Percentiles rank a stretch among this genome's conserved stretches.
Evolutionary conservation across 2,113 vertebrate genomes (phyloP).

Genomic region (Thunnus thynnus): DNA sequence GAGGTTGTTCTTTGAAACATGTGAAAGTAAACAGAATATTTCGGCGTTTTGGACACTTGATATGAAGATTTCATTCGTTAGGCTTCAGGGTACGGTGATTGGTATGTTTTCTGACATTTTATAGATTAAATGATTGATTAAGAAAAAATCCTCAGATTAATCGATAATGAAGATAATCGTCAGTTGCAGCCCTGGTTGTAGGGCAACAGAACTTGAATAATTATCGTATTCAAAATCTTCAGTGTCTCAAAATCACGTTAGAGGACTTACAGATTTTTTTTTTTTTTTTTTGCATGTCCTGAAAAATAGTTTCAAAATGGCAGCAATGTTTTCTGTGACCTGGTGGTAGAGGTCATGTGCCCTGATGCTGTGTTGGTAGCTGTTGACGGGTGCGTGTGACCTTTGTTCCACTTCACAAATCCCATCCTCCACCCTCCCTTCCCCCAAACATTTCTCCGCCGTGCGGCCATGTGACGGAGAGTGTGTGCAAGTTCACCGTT

Average conservation of each 20-base stretch:
- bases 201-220: too few relatives aligned
- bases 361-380: constrained; percentile 18
- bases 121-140: too few relatives aligned
- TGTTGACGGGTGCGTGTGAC: constrained; percentile 51
- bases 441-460: constrained; percentile 36
- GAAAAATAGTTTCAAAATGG: background rate
- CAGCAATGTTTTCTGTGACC: constrained; percentile 10
- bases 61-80: too few relatives aligned
- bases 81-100: too few relatives aligned
- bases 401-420: constrained; percentile 76
- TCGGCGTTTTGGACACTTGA: too few relatives aligned
- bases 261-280: background rate
- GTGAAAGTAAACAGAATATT: too few relatives aligned
- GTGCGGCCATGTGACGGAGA: constrained; percentile 54
- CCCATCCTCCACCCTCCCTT: constrained; percentile 46
- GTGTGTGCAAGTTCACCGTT: constrained; percentile 58
- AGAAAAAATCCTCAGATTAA: too few relatives aligned
- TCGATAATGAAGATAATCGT: background rate
- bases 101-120: too few relatives aligned
- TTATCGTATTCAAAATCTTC: too few relatives aligned
- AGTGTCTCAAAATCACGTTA: background rate
- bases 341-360: constrained; percentile 5
- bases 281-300: background rate
- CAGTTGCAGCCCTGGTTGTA: too few relatives aligned
- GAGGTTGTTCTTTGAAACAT: too few relatives aligned